Conservation (phyloP, 2,113 vertebrate genomes). For the Centrocercus urophasianus region DNA sequence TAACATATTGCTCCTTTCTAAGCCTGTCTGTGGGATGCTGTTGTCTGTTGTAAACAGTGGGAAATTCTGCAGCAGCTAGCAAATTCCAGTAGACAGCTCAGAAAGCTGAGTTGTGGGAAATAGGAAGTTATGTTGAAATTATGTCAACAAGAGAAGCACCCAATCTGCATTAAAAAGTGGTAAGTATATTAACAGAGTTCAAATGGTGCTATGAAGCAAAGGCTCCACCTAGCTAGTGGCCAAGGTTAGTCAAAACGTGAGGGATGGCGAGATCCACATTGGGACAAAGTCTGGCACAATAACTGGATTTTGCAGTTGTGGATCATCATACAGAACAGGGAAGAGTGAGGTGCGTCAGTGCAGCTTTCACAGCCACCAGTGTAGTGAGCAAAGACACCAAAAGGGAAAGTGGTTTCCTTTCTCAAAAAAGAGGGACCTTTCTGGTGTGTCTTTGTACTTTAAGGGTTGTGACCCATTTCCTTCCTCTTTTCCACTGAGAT, state of each 20-base stretch:
- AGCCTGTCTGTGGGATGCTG: background rate
- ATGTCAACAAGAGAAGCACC: background rate
- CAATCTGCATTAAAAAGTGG: background rate
- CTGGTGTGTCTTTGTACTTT: background rate
- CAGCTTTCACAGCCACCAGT: background rate
- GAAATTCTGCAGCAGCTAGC: background rate
- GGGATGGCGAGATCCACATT: background rate
- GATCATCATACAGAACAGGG: fast-evolving
- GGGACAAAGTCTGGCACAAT: background rate
- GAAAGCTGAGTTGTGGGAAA: background rate
- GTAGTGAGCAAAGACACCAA: background rate
- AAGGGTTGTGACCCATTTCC: background rate
- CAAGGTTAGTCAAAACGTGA: background rate
- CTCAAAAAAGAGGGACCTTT: background rate
- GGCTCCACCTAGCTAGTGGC: background rate
- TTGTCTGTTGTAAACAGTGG: fast-evolving
- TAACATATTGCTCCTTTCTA: background rate
- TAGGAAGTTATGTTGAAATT: background rate
- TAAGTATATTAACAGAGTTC: background rate
- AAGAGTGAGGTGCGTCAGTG: background rate
- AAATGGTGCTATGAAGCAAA: background rate
- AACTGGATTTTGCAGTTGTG: background rate
- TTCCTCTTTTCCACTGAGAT: background rate
- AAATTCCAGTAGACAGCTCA: background rate
- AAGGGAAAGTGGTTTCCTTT: background rate